These are phyloP conservation scores for Bombus superbus DNA, from an alignment of 1,140 invertebrate species.

Conservation along the genomic window DNA sequence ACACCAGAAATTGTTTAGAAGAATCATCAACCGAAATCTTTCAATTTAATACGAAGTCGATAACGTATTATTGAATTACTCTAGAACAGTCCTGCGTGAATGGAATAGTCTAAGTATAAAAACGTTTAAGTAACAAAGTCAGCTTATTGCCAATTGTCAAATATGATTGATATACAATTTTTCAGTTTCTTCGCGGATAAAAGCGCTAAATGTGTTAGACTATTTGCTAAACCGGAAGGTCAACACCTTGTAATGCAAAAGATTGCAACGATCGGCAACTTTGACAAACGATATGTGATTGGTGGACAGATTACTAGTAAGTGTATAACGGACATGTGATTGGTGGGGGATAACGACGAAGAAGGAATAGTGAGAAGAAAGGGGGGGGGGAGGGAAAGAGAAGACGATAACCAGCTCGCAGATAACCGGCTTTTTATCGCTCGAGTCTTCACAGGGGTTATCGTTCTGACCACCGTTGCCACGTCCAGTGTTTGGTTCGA, in stretches of 20 bases:
- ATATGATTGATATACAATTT: too few relatives aligned
- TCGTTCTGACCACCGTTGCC: conserved; percentile 73
- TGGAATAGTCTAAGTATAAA: too few relatives aligned
- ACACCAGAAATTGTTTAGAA: too few relatives aligned
- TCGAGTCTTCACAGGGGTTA: conserved; percentile 73
- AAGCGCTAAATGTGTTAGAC: neutral
- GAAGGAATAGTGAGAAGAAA: neutral
- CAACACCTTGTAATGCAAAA: conserved; percentile 39
- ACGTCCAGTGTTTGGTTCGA: conserved; percentile 57
- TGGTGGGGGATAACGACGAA: conserved; percentile 51
- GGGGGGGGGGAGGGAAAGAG: conserved; percentile 29
- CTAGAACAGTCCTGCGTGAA: too few relatives aligned
- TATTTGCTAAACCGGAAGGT: neutral
- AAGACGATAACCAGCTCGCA: conserved; percentile 62
- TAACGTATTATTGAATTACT: too few relatives aligned
- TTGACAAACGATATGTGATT: conserved; percentile 51
- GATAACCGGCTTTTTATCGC: conserved; percentile 71
- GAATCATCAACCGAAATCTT: too few relatives aligned
- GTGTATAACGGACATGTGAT: conserved; percentile 54
- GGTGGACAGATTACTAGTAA: conserved; percentile 51
- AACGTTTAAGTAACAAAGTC: too few relatives aligned
- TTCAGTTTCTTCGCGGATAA: neutral
- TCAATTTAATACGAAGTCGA: too few relatives aligned
- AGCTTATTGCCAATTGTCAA: too few relatives aligned
- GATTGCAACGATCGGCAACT: conserved; percentile 28